Conservation (phyloP, 2,113 vertebrate species). For the Neogobius melanostomus region DNA sequence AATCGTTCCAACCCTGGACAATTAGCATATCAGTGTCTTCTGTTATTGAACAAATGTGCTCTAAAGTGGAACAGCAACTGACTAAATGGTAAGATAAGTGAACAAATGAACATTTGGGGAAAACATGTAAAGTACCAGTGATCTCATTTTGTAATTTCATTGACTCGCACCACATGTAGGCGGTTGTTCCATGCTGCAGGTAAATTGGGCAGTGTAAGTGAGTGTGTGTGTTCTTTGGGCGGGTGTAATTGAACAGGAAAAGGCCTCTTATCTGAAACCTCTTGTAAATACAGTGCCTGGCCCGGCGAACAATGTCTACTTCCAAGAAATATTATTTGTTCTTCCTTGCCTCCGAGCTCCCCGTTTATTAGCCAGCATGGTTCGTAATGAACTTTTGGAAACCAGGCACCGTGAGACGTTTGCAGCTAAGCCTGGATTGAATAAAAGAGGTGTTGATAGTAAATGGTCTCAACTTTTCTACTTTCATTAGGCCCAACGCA, state of each 20-base stretch:
- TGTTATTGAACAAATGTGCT: not conserved
- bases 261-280: not conserved
- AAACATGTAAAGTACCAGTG: not conserved
- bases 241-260: not conserved
- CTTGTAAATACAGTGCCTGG: not conserved
- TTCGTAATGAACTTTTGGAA: not conserved
- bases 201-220: not conserved
- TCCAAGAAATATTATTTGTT: constrained; percentile 1
- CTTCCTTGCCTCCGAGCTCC: not conserved
- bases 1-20: not conserved
- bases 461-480: too few species aligned
- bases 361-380: not conserved
- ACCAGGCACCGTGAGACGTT: not conserved
- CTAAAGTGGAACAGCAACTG: not conserved
- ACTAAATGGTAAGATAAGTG: not conserved
- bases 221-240: not conserved
- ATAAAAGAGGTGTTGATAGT: not conserved
- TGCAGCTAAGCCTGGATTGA: not conserved
- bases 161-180: not conserved
- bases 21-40: not conserved
- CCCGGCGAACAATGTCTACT: not conserved
- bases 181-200: constrained; percentile 1
- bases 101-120: not conserved
- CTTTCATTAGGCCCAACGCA: too few species aligned
- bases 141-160: constrained; percentile 4